Base-by-base conservation (phyloP, 1,140 invertebrate species). In the Prorops nasuta region DNA sequence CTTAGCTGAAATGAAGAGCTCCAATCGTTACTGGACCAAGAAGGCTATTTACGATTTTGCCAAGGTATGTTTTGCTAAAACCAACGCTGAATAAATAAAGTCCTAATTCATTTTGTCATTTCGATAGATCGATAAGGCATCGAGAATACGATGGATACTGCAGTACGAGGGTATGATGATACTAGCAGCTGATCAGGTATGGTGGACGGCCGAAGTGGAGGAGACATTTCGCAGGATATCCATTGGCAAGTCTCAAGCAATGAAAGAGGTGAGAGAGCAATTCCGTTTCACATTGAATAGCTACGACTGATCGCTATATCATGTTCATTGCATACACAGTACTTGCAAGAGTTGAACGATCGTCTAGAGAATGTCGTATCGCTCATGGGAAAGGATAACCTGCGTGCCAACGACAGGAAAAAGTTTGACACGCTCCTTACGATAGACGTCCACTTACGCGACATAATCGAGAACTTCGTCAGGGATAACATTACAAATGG, bases 131-230 rank as follows among this genome's bases (percentile, higher is more conserved):
- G 82, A 55, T 74, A 3, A 61, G 63, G 42, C 64, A 51, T 64
- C 78, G 1, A 81, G 89, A 64, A 84, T 85, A 4, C 82, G 91
- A 40, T 96, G 92, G 92, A 91, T 95, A 80, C 64, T 92, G 60
- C 84, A 91, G 54, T 93, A 88, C 76, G 88, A 90, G 71, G 92
- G 92, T 34, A 94, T 94, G 91, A 83, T 94, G 19, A 86, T 89
- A 58, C 74, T 95, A 1, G 88, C 86, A 0, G 86, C 87, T 0
- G 92, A 92, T 79, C 87, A 90, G 63, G 88, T 95, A 8, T 96
- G 92, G 92, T 96, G 92, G 92, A 95, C 92, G 0, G 90, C 88
- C 16, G 92, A 95, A 77, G 90, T 92, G 1, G 92, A 96, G 70
- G 88, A 95, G 64, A 87, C 91, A 0, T 95, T 96, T 64, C 68